Evolutionary conservation across 2,113 vertebrate species (phyloP), one percentile per base, ranked within the genome.

Genomic region (Alectura lathami): DNA sequence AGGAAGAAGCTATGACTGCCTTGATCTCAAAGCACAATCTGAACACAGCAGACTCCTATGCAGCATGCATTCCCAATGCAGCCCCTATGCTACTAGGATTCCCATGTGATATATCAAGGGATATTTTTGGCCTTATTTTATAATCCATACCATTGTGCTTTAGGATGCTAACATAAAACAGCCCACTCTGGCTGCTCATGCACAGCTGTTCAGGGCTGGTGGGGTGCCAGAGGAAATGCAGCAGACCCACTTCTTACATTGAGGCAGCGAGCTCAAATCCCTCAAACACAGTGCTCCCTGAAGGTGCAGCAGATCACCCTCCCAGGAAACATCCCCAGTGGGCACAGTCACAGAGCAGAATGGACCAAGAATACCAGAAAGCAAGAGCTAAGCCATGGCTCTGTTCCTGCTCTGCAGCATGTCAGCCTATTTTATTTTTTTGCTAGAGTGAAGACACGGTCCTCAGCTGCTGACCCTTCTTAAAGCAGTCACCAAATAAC

Each of bases 371-470:
- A 64, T 1, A 69, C 11, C 8, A 81, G 3, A 24, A 9, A 56
- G 17, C 36, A 80, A 47, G 34, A 50, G 26, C 36, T 53, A 69
- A 93, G 11, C 59, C 32, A 20, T 8, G 2, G 59, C 43, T 67
- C 54, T 32, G 13, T 4, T 78, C 34, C 64, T n/a, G 5, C 11
- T 15, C 34, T 54, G 11, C 23, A 86, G 22, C 29, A 67, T 78
- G 18, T 16, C 32, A 80, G 50, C 26, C 26, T 22, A 0, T 8
- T 10, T 54, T 54, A 54, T 18, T 13, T 8, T 66, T 47, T 56
- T 30, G 47, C 32, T 24, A 8, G 0, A 0, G n/a, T 20, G 8
- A 87, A 89, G 48, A 11, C 21, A 50, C 0, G 3, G n/a, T 2
- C 40, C n/a, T 43, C 23, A 56, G 56, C 24, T 45, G 4, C 68